These are phyloP conservation scores for Trachymyrmex septentrionalis DNA, from an alignment of 1,140 invertebrate genomes.

Conservation along the genomic window DNA sequence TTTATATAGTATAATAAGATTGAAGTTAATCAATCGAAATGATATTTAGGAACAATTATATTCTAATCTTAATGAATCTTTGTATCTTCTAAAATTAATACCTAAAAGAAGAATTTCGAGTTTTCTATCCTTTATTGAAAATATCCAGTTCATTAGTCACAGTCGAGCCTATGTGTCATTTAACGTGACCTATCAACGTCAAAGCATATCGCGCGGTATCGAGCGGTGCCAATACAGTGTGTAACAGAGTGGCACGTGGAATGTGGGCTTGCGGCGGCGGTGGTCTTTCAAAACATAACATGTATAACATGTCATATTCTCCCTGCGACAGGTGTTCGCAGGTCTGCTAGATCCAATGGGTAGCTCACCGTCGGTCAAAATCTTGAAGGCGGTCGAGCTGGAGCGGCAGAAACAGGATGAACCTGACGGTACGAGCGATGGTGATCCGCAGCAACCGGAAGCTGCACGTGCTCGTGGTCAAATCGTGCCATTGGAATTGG, in stretches of 20 bases:
- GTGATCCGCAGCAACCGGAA: constrained; percentile 62
- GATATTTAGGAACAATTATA: neutral
- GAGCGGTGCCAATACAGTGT: constrained; percentile 40
- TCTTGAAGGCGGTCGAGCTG: constrained; percentile 88
- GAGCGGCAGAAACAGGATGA: constrained; percentile 85
- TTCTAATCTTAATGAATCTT: neutral
- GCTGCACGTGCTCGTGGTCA: constrained; percentile 85
- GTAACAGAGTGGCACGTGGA: constrained; percentile 45
- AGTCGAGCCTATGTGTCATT: constrained; percentile 43
- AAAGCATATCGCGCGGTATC: constrained; percentile 40
- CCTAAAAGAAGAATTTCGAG: neutral
- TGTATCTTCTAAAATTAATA: neutral
- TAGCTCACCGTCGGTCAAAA: constrained; percentile 87
- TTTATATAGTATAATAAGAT: neutral
- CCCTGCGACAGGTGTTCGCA: constrained; percentile 88
- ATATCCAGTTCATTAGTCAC: constrained; percentile 1
- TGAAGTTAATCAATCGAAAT: neutral
- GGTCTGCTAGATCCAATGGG: constrained; percentile 86
- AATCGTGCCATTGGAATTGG: constrained; percentile 91
- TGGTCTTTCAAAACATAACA: constrained; percentile 29
- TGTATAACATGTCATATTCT: constrained; percentile 13
- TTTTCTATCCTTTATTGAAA: neutral
- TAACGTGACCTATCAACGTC: constrained; percentile 54
- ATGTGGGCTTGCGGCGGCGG: constrained; percentile 11
- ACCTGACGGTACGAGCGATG: neutral